These are phyloP conservation scores for Chiloscyllium punctatum DNA, from an alignment of 2,797 vertebrate genomes.

Conservation along the genomic window DNA sequence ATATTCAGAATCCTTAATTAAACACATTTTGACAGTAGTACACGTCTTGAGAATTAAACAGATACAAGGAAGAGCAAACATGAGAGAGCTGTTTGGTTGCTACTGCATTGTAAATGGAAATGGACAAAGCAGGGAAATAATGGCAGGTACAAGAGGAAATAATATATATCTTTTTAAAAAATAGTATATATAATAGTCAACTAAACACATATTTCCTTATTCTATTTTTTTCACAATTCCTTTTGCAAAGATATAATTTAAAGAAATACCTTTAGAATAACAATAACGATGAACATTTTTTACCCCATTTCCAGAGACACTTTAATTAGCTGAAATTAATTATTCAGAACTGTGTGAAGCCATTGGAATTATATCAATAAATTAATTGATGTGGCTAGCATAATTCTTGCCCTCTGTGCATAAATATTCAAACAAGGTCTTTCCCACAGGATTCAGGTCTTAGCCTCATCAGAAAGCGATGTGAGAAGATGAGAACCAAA, in stretches of 20 bases:
- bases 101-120: background rate
- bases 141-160: background rate
- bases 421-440: background rate
- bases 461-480: background rate
- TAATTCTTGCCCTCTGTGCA: background rate
- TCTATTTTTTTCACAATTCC: background rate
- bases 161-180: too few relatives aligned
- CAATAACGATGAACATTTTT: background rate
- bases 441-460: background rate
- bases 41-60: background rate
- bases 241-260: background rate
- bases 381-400: background rate
- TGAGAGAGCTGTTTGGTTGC: background rate
- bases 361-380: conserved; percentile 12
- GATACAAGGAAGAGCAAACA: background rate
- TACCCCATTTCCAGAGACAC: background rate
- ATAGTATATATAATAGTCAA: background rate
- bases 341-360: background rate
- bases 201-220: background rate
- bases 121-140: background rate
- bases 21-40: background rate
- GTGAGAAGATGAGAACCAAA: background rate
- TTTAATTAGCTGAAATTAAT: background rate
- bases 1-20: background rate
- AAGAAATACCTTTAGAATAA: background rate